Conservation (phyloP, 2,113 vertebrate species). For the Anolis carolinensis region DNA sequence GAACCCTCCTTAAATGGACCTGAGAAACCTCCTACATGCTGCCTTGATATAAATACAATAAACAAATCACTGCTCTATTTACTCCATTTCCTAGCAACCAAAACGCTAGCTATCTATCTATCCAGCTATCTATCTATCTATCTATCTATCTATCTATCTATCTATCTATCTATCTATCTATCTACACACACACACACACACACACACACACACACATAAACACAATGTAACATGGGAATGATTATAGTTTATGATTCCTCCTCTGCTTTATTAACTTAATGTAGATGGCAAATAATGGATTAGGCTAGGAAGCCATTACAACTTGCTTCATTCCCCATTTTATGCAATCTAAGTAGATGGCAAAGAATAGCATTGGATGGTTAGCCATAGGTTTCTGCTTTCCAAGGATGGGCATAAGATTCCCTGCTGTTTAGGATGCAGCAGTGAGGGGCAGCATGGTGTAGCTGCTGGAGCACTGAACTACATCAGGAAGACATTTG, state of each 20-base stretch:
- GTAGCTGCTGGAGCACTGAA: no score
- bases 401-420: not conserved
- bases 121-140: no score
- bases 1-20: not conserved
- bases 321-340: not conserved
- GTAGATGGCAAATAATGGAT: not conserved
- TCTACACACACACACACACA: no score
- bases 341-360: not conserved
- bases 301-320: not conserved
- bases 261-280: not conserved
- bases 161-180: no score
- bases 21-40: not conserved
- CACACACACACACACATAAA: no score
- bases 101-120: no score
- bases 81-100: not conserved
- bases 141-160: no score
- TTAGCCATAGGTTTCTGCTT: not conserved
- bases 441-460: not conserved
- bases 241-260: not conserved
- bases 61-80: not conserved
- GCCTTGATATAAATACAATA: not conserved
- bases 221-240: not conserved
- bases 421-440: not conserved
- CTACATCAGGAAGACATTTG: no score
- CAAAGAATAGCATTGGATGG: not conserved